Conservation (phyloP, 2,888 invertebrate species). For the Sclerodermus sp. region DNA sequence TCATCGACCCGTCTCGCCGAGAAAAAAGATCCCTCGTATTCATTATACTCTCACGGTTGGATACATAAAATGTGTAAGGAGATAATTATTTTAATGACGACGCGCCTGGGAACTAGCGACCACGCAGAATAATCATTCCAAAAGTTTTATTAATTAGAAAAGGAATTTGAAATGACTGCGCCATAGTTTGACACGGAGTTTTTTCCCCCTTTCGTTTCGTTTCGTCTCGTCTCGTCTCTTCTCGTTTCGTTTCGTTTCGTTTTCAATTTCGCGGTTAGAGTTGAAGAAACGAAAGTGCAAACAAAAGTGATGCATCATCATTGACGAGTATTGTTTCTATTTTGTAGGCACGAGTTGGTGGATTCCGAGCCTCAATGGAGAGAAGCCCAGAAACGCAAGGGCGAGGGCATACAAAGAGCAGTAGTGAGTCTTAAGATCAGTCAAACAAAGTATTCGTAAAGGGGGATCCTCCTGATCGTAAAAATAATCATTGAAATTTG, state of each 20-base stretch:
- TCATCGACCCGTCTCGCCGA: conserved; percentile 18
- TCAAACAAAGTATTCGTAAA: too few species aligned
- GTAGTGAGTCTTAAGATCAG: conserved; percentile 43
- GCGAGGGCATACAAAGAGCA: conserved; percentile 59
- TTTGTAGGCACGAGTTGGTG: conserved; percentile 68
- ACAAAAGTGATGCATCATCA: too few species aligned
- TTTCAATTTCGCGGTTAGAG: too few species aligned
- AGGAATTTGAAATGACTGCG: too few species aligned
- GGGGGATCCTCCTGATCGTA: conserved; percentile 20
- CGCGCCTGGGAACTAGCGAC: conserved; percentile 15
- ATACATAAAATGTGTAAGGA: conserved; percentile 23
- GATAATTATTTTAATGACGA: conserved; percentile 33
- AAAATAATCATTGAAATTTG: background rate
- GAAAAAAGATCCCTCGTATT: conserved; percentile 19
- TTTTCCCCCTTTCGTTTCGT: too few species aligned
- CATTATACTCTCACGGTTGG: conserved; percentile 30
- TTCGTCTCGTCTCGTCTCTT: too few species aligned
- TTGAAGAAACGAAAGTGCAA: too few species aligned
- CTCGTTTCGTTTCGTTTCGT: too few species aligned
- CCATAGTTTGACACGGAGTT: too few species aligned
- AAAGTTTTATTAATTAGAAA: too few species aligned
- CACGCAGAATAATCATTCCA: conserved; percentile 11
- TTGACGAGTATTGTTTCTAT: conserved; percentile 9
- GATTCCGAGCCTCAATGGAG: conserved; percentile 89
- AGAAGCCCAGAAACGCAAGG: conserved; percentile 79